Base-by-base conservation (phyloP, 1,140 invertebrate species). In the Melitaea cinxia region DNA sequence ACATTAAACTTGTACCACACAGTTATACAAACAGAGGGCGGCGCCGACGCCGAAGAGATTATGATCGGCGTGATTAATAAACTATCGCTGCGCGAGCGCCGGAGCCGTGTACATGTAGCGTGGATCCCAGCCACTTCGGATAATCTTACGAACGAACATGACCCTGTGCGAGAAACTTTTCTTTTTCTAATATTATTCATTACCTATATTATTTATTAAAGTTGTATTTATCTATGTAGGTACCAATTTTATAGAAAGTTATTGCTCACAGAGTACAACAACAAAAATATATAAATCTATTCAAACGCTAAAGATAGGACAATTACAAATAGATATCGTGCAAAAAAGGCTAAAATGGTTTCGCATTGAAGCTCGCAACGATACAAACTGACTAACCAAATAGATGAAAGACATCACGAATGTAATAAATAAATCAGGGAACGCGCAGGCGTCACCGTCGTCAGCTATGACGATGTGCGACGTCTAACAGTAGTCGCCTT, bases 61-160 rank as follows among this genome's bases (percentile, higher is more conserved):
- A 89, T 85, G 85, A 88, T 88, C 82, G 70, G 71, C 70, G 70
- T 86, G 87, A 89, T 89, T 88, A 85, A 87, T 85, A 77, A 79
- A 75, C 80, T 83, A 85, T 78, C 75, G 75, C 68, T 73, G 58
- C 73, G 78, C 68, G 73, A 71, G 78, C 75, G 24, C 24, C 23
- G n/a, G 24, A 58, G 37, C 24, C 15, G 56, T 26, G 55, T 37
- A 57, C 39, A 45, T 49, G 39, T 33, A 47, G 54, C 23, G 24
- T 45, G 39, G 42, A 49, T 47, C 56, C 9, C 3, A 47, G 42
- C 42, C 15, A 9, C 26, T 49, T 23, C 14, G 17, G 42, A 4
- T 10, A 23, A 47, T 47, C 42, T 47, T 47, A 47, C 7, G 0
- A 47, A 47, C 7, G 0, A 47, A 47, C 23, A 47, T 23, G 21